Base-by-base conservation (phyloP, 2,888 invertebrate species). In the Dolichopus griseipennis region DNA sequence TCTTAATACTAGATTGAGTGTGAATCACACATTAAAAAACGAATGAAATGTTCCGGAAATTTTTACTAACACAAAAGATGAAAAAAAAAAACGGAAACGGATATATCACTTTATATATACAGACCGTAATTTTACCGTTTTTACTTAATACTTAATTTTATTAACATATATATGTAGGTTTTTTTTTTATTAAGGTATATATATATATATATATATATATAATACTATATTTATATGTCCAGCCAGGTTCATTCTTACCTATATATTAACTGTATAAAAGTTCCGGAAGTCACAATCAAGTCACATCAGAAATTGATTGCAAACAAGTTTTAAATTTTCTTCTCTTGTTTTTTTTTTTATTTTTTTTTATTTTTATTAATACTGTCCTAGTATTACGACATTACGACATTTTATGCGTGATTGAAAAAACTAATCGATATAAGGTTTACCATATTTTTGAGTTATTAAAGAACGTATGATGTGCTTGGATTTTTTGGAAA, bases 81-180 rank as follows among this genome's bases (percentile, higher is more conserved):
- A 52, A 18, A 52, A 18, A 52, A 52, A 6, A 52, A 52, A 52
- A 15, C 52, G 15, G 15, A 52, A 52, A 18, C 52, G 52, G 52
- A 52, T 52, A 52, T 52, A 52, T 52, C 52, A 52, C 18, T 18
- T 52, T 52, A 52, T 52, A 52, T 52, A 18, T n/a, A 18, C 15
- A 52, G n/a, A 52, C 52, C 52, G 18, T 52, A 52, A 52, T 52
- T 52, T 52, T 15, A 52, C 52, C 52, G n/a, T 52, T 52, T 52
- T n/a, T 52, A 52, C 15, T 52, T 52, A 15, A 52, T 52, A 52
- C 15, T 52, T 52, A 15, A 52, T 18, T 52, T 52, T 52, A 52
- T 52, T 52, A 18, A 52, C 52, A 18, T 18, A 52, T 52, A 41
- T 41, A 7, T 41, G 41, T 12, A 7, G 5, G 15, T 41, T 41